Evolutionary conservation across 2,797 vertebrate species (phyloP), one percentile per base, ranked within the genome.

Genomic region (Diplodus sargus): DNA sequence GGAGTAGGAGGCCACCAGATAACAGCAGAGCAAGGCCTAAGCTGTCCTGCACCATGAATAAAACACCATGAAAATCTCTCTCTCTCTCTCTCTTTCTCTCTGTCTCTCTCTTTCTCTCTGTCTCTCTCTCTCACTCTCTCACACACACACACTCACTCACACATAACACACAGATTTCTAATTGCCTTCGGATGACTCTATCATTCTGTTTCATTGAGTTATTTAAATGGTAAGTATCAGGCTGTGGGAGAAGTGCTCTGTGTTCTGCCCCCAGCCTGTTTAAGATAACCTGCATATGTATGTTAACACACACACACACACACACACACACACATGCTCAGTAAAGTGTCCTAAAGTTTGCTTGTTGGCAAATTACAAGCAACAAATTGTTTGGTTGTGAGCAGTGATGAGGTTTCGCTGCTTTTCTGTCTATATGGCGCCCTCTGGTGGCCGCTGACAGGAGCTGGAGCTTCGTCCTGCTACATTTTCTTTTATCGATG

Each of bases 1-100:
- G 79, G 82, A 91, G 88, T 82, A 85, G 84, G 84, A 92, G 92
- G 90, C 90, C 89, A 92, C 79, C 78, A 89, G 94, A 95, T 93
- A 94, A 93, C 85, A 82, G 79, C 63, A 82, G 87, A 90, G 89
- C 85, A 90, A 90, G 87, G 90, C 87, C 90, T 74, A 52, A 84
- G 76, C 85, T 89, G 88, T 90, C 87, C 85, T 74, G 69, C 64
- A 30, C 45, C 77, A 71, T 85, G 89, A 88, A 88, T 87, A 84
- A 90, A 86, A 79, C 76, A 82, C 85, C 73, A 63, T 25, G 71
- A 47, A 76, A 74, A 75, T 67, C 42, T 80, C 54, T 56, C 4
- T 65, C 13, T 49, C 72, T 54, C 56, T 28, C 66, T 13, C 61
- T 28, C 51, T 2, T 60, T 12, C 62, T 22, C 8, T 28, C 56